Evolutionary conservation across 2,797 vertebrate genomes (phyloP).

Genomic region (Trachurus trachurus): DNA sequence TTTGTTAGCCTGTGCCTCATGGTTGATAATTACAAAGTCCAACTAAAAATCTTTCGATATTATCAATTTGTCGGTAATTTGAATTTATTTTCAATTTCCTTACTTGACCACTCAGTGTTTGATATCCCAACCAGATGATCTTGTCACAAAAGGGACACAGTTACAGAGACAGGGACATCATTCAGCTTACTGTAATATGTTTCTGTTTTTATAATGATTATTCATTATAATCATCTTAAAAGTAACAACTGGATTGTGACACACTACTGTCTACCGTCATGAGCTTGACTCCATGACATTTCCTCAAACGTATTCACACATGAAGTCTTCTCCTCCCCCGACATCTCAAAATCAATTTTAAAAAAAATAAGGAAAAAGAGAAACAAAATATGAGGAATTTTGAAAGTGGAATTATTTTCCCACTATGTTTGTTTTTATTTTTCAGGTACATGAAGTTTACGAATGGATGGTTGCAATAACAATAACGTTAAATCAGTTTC

Average conservation of each 20-base stretch:
- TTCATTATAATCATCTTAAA: neutral
- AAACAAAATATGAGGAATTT: neutral
- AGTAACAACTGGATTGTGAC: neutral
- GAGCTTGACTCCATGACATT: neutral
- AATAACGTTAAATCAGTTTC: slow-evolving; percentile 38
- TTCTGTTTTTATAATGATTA: neutral
- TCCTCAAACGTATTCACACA: neutral
- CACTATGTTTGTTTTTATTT: neutral
- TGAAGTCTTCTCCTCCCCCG: neutral
- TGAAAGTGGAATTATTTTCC: slow-evolving; percentile 6
- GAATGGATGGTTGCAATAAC: slow-evolving; percentile 42
- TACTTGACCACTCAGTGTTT: neutral
- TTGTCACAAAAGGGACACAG: neutral
- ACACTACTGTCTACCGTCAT: neutral
- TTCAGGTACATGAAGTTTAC: slow-evolving; percentile 29
- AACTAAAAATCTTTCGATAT: neutral
- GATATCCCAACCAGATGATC: neutral
- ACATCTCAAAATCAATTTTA: neutral
- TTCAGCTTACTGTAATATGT: too few species aligned
- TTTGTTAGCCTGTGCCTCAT: neutral
- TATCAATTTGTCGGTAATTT: too few species aligned
- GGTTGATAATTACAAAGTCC: neutral
- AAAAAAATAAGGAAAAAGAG: neutral
- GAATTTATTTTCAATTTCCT: too few species aligned
- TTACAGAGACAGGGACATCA: too few species aligned